Evolutionary conservation across 1,140 invertebrate species (phyloP).

Genomic region (fruit fly (Drosophila melanogaster)): DNA sequence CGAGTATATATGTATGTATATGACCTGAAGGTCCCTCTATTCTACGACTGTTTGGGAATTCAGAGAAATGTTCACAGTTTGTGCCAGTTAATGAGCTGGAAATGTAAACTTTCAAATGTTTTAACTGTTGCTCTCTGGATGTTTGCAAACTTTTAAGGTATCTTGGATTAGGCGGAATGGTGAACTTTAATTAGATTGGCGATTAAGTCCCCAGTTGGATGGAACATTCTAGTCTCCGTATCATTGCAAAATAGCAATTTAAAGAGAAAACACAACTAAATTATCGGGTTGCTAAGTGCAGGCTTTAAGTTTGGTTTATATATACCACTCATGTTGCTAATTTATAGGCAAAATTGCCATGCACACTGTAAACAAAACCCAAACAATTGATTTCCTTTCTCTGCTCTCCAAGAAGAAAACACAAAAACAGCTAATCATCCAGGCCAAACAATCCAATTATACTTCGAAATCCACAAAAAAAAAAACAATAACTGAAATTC

Average conservation of each 20-base stretch:
- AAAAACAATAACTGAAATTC: constrained; percentile 45
- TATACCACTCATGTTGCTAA: too few relatives aligned
- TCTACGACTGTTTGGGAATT: constrained; percentile 22
- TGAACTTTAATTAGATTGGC: constrained; percentile 19
- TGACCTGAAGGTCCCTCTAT: constrained; percentile 11
- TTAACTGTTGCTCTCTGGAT: constrained; percentile 36
- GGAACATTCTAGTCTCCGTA: neutral
- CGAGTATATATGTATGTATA: neutral
- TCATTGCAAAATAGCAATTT: neutral
- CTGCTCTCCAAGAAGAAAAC: neutral
- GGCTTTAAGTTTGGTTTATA: too few relatives aligned
- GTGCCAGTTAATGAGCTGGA: constrained; percentile 75
- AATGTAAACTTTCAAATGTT: constrained; percentile 63
- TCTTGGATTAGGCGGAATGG: constrained; percentile 14
- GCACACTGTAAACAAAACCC: too few relatives aligned
- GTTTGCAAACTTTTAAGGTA: constrained; percentile 30
- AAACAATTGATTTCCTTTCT: neutral
- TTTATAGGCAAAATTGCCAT: too few relatives aligned
- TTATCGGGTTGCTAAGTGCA: too few relatives aligned
- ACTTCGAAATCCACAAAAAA: constrained; percentile 37
- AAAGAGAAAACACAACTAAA: too few relatives aligned
- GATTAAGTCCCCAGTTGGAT: neutral
- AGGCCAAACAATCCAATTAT: constrained; percentile 75
- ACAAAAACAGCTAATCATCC: constrained; percentile 61
- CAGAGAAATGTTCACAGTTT: constrained; percentile 61